Base-by-base conservation (phyloP, 2,888 invertebrate genomes). In the Pteria penguin region DNA sequence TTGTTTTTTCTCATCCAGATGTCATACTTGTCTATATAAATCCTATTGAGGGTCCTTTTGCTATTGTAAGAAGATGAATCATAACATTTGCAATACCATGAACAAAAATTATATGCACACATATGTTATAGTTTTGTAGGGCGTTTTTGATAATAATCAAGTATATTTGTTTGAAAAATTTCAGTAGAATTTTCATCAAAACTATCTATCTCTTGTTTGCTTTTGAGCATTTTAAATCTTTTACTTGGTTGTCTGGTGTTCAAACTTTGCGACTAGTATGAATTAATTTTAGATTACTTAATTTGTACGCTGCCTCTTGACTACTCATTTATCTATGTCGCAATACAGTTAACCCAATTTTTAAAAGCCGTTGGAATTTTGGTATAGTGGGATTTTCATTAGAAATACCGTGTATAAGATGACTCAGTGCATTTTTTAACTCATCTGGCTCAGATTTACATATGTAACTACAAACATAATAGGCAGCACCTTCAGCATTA, bases 381-480 rank as follows among this genome's bases (percentile, higher is more conserved):
- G 57, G 63, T 18, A 72, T 33, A 55, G 29, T 65, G 0, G 69
- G 69, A 70, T 71, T 71, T 45, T 71, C 24, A 26, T 29, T 11
- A 26, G 36, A 63, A 55, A 72, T 27, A 27, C 26, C 22, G 14
- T 54, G 14, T 33, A 72, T 72, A 33, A 72, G 33, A 2, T n/a
- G 22, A 18, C 26, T 11, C 2, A 65, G 33, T 29, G 78, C 78
- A 72, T 75, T 67, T 69, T 45, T 74, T 45, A 80, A 45, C 26
- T 77, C 80, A 55, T 78, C 80, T 11, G 80, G 77, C 57, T 78
- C 77, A 22, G 75, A 31, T 54, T 80, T 80, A 33, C 77, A 80
- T 55, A 80, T 27, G 26, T 78, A 80, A 26, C 62, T 22, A 66
- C 75, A 80, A 11, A 80, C 80, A 71, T 78, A 80, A 65, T 78